Evolutionary conservation across 1,140 invertebrate genomes (phyloP).

Genomic region (Formica selysi): DNA sequence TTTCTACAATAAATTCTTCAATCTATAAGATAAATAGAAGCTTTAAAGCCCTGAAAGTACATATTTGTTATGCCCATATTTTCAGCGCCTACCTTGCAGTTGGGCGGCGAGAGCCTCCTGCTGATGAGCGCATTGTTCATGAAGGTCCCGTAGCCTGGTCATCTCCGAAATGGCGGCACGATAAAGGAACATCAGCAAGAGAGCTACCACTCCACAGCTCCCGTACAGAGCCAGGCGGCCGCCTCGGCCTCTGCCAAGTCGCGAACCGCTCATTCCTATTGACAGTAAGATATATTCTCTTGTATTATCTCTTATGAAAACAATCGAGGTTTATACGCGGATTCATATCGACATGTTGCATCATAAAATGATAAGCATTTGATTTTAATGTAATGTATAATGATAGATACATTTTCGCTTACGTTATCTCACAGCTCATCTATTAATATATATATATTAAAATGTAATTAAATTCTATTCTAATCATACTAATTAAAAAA

Average conservation of each 20-base stretch:
- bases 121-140: conserved; percentile 84
- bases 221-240: conserved; percentile 83
- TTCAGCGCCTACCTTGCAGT: conserved; percentile 82
- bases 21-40: background rate
- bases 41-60: background rate
- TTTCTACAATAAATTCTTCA: background rate
- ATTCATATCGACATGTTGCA: background rate
- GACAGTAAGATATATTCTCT: conserved; percentile 32
- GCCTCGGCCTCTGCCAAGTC: conserved; percentile 83
- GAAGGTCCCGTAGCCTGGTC: conserved; percentile 81
- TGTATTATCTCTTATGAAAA: background rate
- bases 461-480: background rate
- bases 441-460: conserved; percentile 6
- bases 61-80: background rate
- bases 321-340: background rate
- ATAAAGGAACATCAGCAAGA: conserved; percentile 83
- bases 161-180: conserved; percentile 83
- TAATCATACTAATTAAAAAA: no score
- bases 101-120: conserved; percentile 85
- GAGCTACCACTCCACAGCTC: conserved; percentile 77
- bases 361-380: background rate
- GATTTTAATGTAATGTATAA: background rate
- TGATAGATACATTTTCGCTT: background rate
- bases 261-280: conserved; percentile 84
- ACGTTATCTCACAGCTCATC: background rate